phyloP scores from a whole-genome alignment of 2,888 invertebrate species.

The Lasioglossum vierecki region DNA sequence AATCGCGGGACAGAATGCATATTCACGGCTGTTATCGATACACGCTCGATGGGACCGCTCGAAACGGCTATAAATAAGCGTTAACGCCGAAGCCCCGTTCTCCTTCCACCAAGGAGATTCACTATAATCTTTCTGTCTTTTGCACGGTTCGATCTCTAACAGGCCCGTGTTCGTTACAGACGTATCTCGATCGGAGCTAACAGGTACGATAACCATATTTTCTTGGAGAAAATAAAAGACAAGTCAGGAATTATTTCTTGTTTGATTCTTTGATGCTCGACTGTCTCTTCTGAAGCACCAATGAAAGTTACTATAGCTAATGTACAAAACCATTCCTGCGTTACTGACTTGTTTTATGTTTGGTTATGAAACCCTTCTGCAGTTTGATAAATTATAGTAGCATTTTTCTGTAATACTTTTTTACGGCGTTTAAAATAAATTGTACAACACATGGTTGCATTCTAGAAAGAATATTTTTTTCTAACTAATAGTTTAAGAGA shows the following conservation, averaged over 20 bases:
- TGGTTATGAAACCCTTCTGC: not conserved
- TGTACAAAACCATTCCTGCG: too few species aligned
- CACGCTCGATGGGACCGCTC: constrained; percentile 38
- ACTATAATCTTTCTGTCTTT: constrained; percentile 7
- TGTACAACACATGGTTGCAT: not conserved
- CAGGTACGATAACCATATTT: not conserved
- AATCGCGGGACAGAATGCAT: constrained; percentile 17
- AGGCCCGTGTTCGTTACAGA: not conserved
- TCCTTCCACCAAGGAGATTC: constrained; percentile 23
- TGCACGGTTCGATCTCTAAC: constrained; percentile 10
- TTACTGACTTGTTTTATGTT: too few species aligned
- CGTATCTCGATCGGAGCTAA: constrained; percentile 10
- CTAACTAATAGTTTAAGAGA: not conserved
- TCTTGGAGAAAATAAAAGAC: not conserved
- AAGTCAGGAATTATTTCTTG: too few species aligned
- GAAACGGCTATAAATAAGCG: constrained; percentile 42
- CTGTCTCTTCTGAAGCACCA: too few species aligned
- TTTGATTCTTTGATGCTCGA: too few species aligned
- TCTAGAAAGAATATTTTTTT: not conserved
- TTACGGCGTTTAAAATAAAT: not conserved
- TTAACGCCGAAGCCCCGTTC: constrained; percentile 34
- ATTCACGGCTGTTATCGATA: constrained; percentile 24
- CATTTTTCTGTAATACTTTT: not conserved
- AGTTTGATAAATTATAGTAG: not conserved
- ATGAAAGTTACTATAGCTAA: too few species aligned